These are phyloP conservation scores for Asarcornis scutulata DNA, from an alignment of 2,113 vertebrate species.

Conservation along the genomic window DNA sequence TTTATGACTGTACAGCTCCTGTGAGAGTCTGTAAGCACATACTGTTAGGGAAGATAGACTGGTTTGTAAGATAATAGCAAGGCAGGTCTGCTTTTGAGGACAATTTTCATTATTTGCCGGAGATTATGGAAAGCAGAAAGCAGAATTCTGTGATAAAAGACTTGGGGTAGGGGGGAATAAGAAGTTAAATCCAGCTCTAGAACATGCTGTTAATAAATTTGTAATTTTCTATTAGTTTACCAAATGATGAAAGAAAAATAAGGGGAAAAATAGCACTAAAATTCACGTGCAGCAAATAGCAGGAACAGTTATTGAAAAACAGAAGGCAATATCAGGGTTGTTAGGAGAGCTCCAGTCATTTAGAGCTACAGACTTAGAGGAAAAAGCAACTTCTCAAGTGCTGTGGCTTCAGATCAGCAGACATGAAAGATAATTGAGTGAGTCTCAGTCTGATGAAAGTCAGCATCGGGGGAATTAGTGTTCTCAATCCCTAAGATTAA, in stretches of 20 bases:
- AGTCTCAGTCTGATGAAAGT: slow-evolving; percentile 11
- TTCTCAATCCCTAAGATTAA: slow-evolving; percentile 43
- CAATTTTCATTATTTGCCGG: background rate
- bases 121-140: background rate
- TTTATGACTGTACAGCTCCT: background rate
- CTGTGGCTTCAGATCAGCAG: background rate
- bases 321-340: background rate
- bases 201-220: background rate
- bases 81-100: background rate
- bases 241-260: background rate
- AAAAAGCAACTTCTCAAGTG: slow-evolving; percentile 3
- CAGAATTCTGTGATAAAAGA: background rate
- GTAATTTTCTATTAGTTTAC: background rate
- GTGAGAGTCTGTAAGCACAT: background rate
- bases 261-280: background rate
- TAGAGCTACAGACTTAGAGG: background rate
- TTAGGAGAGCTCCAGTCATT: background rate
- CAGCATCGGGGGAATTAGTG: background rate
- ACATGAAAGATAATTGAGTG: slow-evolving; percentile 1
- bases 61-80: background rate
- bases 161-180: background rate
- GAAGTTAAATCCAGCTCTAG: background rate
- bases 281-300: background rate
- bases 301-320: background rate
- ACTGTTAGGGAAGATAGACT: background rate